These are phyloP conservation scores for Phyllotreta cruciferae DNA, from an alignment of 2,888 invertebrate species.

Conservation along the genomic window DNA sequence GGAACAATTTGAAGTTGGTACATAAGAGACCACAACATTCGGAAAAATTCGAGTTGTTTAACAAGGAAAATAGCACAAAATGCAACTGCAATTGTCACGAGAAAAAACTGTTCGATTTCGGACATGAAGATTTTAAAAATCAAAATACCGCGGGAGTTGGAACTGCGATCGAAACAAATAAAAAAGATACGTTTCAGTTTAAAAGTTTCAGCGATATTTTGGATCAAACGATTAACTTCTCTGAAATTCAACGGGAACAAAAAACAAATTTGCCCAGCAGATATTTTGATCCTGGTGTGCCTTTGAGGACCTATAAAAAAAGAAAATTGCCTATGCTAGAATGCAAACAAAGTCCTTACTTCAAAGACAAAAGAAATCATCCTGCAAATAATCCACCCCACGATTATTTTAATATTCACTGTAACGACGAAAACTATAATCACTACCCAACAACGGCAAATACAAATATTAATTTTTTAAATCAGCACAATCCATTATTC, in stretches of 20 bases:
- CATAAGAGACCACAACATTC: slow-evolving; percentile 20
- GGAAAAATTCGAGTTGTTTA: slow-evolving; percentile 14
- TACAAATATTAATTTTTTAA: too few relatives aligned
- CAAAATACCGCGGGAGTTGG: neutral
- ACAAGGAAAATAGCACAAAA: slow-evolving; percentile 29
- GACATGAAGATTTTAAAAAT: neutral
- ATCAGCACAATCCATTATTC: too few relatives aligned
- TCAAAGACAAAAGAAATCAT: neutral
- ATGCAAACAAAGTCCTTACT: slow-evolving; percentile 22
- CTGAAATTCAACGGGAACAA: too few relatives aligned
- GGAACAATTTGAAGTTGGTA: slow-evolving; percentile 38
- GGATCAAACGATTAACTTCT: too few relatives aligned
- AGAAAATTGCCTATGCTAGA: neutral
- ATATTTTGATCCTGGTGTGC: neutral
- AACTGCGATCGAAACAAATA: neutral
- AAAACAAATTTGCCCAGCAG: too few relatives aligned
- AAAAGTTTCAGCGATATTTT: too few relatives aligned
- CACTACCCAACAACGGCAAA: too few relatives aligned
- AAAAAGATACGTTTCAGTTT: too few relatives aligned
- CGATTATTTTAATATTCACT: too few relatives aligned
- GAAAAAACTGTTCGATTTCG: slow-evolving; percentile 35
- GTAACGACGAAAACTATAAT: too few relatives aligned
- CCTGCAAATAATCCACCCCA: too few relatives aligned
- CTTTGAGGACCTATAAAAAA: slow-evolving; percentile 14
- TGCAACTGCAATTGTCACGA: slow-evolving; percentile 36